Conservation (phyloP, 2,113 vertebrate species). For the Limnothrissa miodon region DNA sequence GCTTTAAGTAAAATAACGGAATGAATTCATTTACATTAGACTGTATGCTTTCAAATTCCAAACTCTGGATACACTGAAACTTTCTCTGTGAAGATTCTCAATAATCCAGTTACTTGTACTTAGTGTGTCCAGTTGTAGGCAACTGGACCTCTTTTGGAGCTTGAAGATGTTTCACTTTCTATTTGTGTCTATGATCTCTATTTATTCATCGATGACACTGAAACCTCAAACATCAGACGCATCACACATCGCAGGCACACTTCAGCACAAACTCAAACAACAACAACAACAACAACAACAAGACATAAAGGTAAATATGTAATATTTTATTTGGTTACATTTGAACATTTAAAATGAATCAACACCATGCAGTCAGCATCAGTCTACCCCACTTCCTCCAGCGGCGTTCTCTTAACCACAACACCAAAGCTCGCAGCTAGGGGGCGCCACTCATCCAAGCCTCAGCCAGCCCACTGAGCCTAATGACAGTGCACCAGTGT, state of each 20-base stretch:
- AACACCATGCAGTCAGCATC: constrained; percentile 17
- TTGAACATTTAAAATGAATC: constrained; percentile 15
- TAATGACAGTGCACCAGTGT: not conserved
- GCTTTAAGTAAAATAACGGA: too few species aligned
- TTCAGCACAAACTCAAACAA: not conserved
- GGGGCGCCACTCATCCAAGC: not conserved
- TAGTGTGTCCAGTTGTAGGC: too few species aligned
- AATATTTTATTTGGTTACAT: constrained; percentile 13
- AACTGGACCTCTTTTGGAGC: too few species aligned
- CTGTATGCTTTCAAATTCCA: too few species aligned
- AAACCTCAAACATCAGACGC: too few species aligned
- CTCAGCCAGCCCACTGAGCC: not conserved
- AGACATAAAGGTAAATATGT: constrained; percentile 11
- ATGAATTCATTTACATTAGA: too few species aligned
- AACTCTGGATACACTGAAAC: too few species aligned
- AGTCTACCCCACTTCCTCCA: not conserved
- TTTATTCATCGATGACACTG: too few species aligned
- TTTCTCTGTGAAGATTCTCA: too few species aligned
- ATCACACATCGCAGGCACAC: not conserved
- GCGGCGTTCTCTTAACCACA: not conserved
- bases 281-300: not conserved
- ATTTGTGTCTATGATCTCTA: too few species aligned
- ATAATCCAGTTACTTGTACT: too few species aligned
- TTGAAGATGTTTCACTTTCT: too few species aligned
- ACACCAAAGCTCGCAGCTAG: not conserved